These are phyloP conservation scores for Grammomys dolichurus DNA, from an alignment of 2,113 vertebrate species.

Conservation along the genomic window DNA sequence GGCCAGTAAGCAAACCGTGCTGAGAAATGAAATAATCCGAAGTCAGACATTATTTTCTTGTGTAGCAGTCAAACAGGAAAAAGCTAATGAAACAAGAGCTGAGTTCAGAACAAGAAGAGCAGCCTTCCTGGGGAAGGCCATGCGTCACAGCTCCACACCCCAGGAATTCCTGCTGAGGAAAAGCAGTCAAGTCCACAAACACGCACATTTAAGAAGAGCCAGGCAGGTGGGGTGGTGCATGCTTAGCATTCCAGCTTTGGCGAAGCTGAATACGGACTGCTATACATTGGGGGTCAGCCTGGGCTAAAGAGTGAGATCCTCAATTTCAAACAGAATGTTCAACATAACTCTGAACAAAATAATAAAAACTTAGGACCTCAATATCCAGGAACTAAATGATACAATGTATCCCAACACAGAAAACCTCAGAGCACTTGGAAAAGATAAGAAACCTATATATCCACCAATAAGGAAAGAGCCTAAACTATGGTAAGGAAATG, in stretches of 20 bases:
- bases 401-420: neutral
- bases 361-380: slow-evolving; percentile 29
- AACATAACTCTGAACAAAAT: slow-evolving; percentile 3
- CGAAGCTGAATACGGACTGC: neutral
- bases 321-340: neutral
- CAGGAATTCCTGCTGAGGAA: slow-evolving; percentile 13
- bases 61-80: neutral
- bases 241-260: neutral
- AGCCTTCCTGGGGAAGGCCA: neutral
- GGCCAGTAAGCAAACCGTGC: neutral
- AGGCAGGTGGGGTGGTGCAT: neutral
- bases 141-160: neutral
- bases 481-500: neutral
- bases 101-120: neutral
- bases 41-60: slow-evolving; percentile 16
- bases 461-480: neutral
- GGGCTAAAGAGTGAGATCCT: neutral
- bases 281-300: neutral
- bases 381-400: neutral
- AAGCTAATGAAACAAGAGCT: neutral
- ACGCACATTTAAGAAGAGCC: neutral
- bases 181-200: slow-evolving; percentile 35
- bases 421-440: neutral
- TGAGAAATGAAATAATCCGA: slow-evolving; percentile 24
- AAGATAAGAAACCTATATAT: neutral